Evolutionary conservation across 1,140 invertebrate species (phyloP).

Genomic region (Papilio machaon): DNA sequence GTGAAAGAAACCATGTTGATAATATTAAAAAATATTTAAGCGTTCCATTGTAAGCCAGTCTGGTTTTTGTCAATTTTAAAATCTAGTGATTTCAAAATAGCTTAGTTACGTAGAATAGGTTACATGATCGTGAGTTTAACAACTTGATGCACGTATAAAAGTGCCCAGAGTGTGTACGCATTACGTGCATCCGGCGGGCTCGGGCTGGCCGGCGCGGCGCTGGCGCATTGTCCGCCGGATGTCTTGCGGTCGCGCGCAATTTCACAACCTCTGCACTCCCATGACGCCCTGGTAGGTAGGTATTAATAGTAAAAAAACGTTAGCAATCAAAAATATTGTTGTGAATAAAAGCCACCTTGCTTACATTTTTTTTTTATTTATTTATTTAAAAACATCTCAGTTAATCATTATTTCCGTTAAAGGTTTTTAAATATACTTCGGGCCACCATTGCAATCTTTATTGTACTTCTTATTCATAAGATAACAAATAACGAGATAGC

Average conservation of each 20-base stretch:
- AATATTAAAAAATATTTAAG: background rate
- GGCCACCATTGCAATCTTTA: background rate
- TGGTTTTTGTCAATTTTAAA: background rate
- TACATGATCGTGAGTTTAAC: conserved; percentile 42
- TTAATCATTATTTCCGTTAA: background rate
- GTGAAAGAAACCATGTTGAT: conserved; percentile 21
- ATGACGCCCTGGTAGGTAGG: conserved; percentile 52
- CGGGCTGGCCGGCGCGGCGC: conserved; percentile 63
- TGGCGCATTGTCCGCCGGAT: conserved; percentile 77
- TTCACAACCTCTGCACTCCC: conserved; percentile 73
- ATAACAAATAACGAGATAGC: conserved; percentile 11
- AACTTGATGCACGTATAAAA: conserved; percentile 58
- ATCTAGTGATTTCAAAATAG: background rate
- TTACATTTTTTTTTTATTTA: too few relatives aligned
- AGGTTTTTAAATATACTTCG: background rate
- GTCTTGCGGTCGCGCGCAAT: conserved; percentile 80
- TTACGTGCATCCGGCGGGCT: conserved; percentile 77
- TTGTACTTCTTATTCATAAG: background rate
- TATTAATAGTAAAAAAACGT: conserved; percentile 21
- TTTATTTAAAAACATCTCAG: too few relatives aligned
- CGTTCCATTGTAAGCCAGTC: background rate
- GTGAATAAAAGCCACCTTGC: background rate
- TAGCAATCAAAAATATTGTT: background rate
- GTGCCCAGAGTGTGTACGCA: conserved; percentile 63
- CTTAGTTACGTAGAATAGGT: conserved; percentile 1